Evolutionary conservation across 2,888 invertebrate species (phyloP).

Genomic region (Amblyteles armatorius): DNA sequence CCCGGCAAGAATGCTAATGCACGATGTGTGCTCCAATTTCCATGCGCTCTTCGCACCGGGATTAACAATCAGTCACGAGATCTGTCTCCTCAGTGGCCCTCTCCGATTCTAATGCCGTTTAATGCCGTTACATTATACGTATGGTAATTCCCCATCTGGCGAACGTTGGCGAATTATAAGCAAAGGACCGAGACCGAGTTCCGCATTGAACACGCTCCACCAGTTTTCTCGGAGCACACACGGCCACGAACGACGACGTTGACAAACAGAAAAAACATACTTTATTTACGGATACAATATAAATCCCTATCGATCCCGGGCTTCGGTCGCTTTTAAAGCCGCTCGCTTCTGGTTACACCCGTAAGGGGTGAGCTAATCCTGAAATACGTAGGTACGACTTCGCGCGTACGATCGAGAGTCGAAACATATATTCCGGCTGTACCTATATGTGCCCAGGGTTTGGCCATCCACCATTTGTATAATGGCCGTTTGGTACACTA

Average conservation of each 20-base stretch:
- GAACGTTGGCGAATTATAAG: conserved; percentile 20
- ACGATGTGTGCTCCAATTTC: conserved; percentile 27
- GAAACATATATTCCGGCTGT: conserved; percentile 19
- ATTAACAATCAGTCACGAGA: conserved; percentile 62
- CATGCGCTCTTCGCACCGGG: conserved; percentile 4
- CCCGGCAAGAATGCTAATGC: conserved; percentile 21
- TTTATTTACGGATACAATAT: conserved; percentile 66
- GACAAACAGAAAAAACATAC: conserved; percentile 62
- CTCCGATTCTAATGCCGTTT: conserved; percentile 59
- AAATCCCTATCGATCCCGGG: conserved; percentile 68
- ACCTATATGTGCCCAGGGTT: background rate
- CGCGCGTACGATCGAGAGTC: conserved; percentile 49
- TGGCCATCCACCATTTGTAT: background rate
- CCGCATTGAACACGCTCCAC: background rate
- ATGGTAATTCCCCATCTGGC: conserved; percentile 80
- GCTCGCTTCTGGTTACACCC: conserved; percentile 64
- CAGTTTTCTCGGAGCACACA: conserved; percentile 5
- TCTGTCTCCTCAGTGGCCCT: conserved; percentile 45
- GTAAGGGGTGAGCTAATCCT: conserved; percentile 76
- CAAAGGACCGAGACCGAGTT: conserved; percentile 8
- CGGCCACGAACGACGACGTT: background rate
- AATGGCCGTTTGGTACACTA: background rate
- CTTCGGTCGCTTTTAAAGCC: conserved; percentile 67
- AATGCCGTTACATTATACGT: conserved; percentile 70
- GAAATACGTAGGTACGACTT: conserved; percentile 71